Evolutionary conservation across 2,888 invertebrate species (phyloP).

Genomic region (Caenorhabditis zanzibari): DNA sequence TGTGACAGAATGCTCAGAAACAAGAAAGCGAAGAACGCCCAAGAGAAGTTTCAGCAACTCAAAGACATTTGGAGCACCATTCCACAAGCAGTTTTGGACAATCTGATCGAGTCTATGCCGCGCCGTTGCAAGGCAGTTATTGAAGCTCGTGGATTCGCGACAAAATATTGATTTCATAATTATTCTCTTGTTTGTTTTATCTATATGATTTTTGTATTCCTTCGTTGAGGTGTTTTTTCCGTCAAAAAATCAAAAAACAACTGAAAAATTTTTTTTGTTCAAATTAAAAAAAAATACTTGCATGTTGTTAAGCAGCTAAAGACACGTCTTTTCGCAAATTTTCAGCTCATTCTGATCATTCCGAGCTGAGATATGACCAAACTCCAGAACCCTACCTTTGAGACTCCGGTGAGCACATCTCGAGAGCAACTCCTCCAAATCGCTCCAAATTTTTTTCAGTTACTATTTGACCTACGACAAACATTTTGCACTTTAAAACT

Average conservation of each 20-base stretch:
- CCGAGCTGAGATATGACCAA: too few relatives aligned
- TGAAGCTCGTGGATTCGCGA: conserved; percentile 4
- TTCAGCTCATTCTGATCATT: not conserved
- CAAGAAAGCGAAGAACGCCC: not conserved
- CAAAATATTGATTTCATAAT: conserved; percentile 12
- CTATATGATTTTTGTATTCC: too few relatives aligned
- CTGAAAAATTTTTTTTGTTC: not conserved
- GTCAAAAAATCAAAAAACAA: not conserved
- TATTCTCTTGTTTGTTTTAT: too few relatives aligned
- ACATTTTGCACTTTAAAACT: too few relatives aligned
- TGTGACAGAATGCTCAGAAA: conserved; percentile 18
- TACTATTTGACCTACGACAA: too few relatives aligned
- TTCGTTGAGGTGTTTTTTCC: not conserved
- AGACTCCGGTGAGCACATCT: too few relatives aligned
- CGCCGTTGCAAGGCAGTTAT: conserved; percentile 24
- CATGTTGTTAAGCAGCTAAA: not conserved
- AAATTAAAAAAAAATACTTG: not conserved
- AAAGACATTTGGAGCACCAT: conserved; percentile 18
- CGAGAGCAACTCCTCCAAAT: too few relatives aligned
- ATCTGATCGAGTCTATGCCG: conserved; percentile 24
- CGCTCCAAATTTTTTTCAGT: too few relatives aligned
- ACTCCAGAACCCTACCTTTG: too few relatives aligned
- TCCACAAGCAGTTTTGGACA: not conserved
- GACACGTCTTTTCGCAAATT: not conserved
- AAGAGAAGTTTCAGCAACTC: conserved; percentile 20